Evolutionary conservation across 2,113 vertebrate genomes (phyloP).

Genomic region (Crotalus tigris): DNA sequence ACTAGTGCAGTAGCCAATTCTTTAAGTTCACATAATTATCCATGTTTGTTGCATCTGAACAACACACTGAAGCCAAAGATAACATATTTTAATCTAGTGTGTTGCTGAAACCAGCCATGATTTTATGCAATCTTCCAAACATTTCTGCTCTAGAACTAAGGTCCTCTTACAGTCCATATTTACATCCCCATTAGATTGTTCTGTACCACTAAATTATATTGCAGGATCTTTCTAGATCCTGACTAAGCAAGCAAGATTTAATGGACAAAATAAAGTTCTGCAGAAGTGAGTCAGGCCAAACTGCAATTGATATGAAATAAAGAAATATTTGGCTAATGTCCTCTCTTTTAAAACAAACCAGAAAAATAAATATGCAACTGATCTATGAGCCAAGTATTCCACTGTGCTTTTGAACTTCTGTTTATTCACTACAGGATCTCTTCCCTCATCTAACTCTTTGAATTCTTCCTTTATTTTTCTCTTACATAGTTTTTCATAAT

Average conservation of each 20-base stretch:
- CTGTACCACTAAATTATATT: background rate
- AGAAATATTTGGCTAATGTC: background rate
- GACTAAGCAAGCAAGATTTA: background rate
- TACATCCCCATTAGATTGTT: too few relatives aligned
- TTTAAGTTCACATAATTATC: background rate
- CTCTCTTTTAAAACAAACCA: background rate
- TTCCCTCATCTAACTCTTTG: conserved; percentile 43
- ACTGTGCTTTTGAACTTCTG: conserved; percentile 25
- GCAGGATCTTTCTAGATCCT: background rate
- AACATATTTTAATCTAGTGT: background rate
- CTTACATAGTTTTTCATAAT: conserved; percentile 57
- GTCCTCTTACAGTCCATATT: background rate
- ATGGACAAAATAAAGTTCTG: background rate
- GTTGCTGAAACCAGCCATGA: background rate
- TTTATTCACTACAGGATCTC: conserved; percentile 40
- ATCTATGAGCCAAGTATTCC: conserved; percentile 27
- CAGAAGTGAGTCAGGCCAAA: background rate
- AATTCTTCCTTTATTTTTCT: conserved; percentile 63
- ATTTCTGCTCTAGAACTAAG: background rate
- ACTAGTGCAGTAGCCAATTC: background rate
- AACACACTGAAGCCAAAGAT: background rate
- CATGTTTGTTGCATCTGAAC: background rate
- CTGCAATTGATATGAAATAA: background rate
- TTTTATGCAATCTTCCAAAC: background rate
- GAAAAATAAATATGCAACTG: conserved; percentile 23